Conservation (phyloP, 1,140 invertebrate genomes). For the Rhagoletis zephyria region DNA sequence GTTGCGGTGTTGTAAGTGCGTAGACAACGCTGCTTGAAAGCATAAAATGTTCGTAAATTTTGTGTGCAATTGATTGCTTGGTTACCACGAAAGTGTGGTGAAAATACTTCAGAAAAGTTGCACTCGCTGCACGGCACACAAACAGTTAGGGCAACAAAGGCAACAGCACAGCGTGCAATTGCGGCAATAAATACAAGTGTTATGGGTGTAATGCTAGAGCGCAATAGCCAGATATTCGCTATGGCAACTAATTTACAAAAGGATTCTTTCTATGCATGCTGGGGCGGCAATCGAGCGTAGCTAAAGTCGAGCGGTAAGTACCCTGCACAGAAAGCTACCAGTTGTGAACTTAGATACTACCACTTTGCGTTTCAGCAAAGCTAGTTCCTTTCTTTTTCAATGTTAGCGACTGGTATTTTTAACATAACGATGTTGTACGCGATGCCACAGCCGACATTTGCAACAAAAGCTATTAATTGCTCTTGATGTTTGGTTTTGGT, state of each 20-base stretch:
- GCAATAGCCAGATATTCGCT: not conserved
- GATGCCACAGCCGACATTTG: too few species aligned
- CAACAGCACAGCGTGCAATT: not conserved
- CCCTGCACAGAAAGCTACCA: not conserved
- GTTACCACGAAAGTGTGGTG: conserved; percentile 46
- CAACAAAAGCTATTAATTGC: too few species aligned
- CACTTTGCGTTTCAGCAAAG: too few species aligned
- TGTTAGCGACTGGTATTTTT: too few species aligned
- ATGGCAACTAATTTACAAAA: conserved; percentile 29
- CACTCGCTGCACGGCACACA: conserved; percentile 2
- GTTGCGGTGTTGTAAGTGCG: not conserved
- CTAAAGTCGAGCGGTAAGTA: not conserved
- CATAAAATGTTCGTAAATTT: conserved; percentile 6
- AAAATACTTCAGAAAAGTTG: conserved; percentile 27
- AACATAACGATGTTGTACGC: too few species aligned
- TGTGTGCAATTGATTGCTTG: conserved; percentile 35
- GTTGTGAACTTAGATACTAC: too few species aligned
- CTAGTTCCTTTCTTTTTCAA: too few species aligned
- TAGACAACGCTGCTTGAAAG: not conserved
- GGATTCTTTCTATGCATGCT: not conserved
- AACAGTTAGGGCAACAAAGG: not conserved
- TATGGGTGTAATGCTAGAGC: not conserved
- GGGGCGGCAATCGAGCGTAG: not conserved
- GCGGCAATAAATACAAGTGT: conserved; percentile 2
- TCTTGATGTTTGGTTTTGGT: too few species aligned